These are phyloP conservation scores for Drosophila saltans DNA, from an alignment of 1,140 invertebrate species.

Conservation along the genomic window DNA sequence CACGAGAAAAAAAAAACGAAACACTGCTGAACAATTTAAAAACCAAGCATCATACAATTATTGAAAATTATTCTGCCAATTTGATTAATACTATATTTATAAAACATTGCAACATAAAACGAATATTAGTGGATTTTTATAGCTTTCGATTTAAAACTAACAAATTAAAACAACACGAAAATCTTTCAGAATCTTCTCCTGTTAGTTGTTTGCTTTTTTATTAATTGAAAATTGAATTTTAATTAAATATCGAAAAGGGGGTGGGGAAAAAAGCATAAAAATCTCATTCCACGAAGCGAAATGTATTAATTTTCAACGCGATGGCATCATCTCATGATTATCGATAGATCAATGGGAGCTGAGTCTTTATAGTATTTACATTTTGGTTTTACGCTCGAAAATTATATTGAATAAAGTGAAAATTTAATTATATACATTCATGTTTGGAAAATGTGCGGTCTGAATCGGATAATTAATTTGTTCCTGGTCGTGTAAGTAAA, in stretches of 20 bases:
- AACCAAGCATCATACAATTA: too few species aligned
- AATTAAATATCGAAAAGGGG: too few species aligned
- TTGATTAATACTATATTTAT: too few species aligned
- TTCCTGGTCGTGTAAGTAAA: conserved; percentile 13
- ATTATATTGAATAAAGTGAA: conserved; percentile 8
- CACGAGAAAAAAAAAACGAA: too few species aligned
- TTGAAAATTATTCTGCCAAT: too few species aligned
- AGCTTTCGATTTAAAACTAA: too few species aligned
- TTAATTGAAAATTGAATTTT: too few species aligned
- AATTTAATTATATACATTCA: conserved; percentile 8
- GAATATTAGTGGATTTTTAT: too few species aligned
- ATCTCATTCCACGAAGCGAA: not conserved
- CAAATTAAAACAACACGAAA: too few species aligned
- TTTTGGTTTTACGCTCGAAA: conserved; percentile 2
- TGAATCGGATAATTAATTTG: conserved; percentile 14
- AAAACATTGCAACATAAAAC: too few species aligned
- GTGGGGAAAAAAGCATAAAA: not conserved
- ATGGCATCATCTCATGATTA: conserved; percentile 15
- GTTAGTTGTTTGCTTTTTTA: not conserved
- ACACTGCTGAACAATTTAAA: too few species aligned
- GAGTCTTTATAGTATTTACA: not conserved
- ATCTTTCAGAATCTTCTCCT: too few species aligned
- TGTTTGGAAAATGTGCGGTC: not conserved
- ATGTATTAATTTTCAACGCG: conserved; percentile 4
- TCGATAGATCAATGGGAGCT: not conserved